These are phyloP conservation scores for Micropoecilia bifurca DNA, from an alignment of 2,797 vertebrate genomes.

Conservation along the genomic window DNA sequence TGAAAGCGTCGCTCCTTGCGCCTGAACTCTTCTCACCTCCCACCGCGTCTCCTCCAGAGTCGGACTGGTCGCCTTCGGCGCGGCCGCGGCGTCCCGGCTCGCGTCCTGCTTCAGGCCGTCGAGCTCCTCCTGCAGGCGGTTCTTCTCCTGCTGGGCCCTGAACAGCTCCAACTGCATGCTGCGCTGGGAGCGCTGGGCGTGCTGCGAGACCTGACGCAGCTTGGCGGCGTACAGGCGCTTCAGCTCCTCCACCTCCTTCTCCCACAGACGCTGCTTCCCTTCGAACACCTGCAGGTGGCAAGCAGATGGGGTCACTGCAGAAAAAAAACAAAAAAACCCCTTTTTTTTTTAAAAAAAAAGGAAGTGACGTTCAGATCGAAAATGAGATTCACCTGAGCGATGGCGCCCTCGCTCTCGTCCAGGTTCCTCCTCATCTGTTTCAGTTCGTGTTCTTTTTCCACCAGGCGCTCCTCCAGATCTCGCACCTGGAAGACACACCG, in stretches of 20 bases:
- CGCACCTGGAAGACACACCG: conserved; percentile 70
- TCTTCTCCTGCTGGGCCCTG: conserved; percentile 94
- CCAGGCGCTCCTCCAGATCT: conserved; percentile 90
- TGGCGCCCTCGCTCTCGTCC: conserved; percentile 89
- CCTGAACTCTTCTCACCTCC: conserved; percentile 83
- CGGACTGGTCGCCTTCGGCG: conserved; percentile 73
- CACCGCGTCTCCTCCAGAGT: conserved; percentile 93
- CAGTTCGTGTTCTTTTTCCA: conserved; percentile 90
- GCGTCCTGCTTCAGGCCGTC: conserved; percentile 80
- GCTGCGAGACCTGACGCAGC: conserved; percentile 93
- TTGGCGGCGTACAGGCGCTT: conserved; percentile 91
- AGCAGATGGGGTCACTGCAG: conserved; percentile 29
- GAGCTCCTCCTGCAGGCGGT: conserved; percentile 90
- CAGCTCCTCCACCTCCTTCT: conserved; percentile 92
- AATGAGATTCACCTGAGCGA: conserved; percentile 87
- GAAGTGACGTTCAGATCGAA: neutral
- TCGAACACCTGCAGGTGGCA: conserved; percentile 86
- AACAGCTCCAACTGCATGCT: conserved; percentile 93
- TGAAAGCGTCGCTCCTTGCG: neutral
- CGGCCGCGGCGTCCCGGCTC: conserved; percentile 49
- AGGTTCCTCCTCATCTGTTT: conserved; percentile 93
- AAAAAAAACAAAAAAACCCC: neutral
- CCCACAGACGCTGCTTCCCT: conserved; percentile 95
- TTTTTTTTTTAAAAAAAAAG: neutral
- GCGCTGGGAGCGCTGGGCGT: conserved; percentile 92